Conservation (phyloP, 2,797 vertebrate genomes). For the Rousettus madagascariensis region DNA sequence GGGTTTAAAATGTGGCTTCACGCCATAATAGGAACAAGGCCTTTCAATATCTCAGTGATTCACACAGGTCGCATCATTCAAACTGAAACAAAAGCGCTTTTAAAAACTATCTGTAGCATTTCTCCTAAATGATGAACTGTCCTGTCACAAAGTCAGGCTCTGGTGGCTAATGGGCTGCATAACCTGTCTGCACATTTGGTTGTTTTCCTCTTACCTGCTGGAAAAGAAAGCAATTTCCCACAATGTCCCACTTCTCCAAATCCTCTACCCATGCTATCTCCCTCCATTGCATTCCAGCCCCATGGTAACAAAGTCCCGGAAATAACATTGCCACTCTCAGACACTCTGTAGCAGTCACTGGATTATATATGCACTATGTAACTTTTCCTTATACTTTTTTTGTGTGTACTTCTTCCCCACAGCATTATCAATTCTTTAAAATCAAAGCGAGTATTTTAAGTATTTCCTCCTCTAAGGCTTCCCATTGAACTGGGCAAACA, state of each 20-base stretch:
- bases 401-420: background rate
- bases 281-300: background rate
- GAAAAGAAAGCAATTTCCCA: background rate
- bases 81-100: background rate
- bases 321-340: background rate
- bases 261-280: background rate
- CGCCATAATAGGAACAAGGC: background rate
- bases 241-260: background rate
- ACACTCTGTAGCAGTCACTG: background rate
- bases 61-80: background rate
- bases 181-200: background rate
- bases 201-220: slow-evolving; percentile 12
- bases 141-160: slow-evolving; percentile 4
- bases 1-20: background rate
- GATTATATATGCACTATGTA: background rate
- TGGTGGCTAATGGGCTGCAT: background rate
- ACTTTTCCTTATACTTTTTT: background rate
- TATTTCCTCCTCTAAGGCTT: background rate
- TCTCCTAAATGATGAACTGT: slow-evolving; percentile 21
- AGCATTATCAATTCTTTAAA: background rate
- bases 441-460: background rate
- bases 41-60: background rate
- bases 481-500: slow-evolving; percentile 12
- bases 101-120: slow-evolving; percentile 7
- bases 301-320: background rate